phyloP scores from a whole-genome alignment of 2,113 vertebrate species.

The Murina feae region DNA sequence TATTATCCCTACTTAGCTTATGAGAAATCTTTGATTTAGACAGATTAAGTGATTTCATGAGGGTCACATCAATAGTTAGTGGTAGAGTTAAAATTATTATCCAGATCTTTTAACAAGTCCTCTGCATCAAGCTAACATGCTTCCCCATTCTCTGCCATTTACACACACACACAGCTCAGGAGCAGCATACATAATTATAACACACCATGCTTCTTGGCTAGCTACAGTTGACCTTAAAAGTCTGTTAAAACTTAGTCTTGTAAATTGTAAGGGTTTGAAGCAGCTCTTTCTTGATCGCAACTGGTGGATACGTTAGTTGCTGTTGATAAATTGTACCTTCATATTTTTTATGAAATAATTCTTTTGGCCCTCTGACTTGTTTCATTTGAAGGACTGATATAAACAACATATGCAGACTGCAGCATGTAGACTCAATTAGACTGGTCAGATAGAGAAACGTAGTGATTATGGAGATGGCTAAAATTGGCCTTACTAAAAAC shows the following conservation, averaged over 20 bases:
- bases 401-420: neutral
- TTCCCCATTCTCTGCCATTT: neutral
- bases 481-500: neutral
- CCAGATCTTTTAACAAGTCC: neutral
- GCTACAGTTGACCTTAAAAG: neutral
- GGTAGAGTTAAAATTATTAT: neutral
- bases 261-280: neutral
- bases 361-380: neutral
- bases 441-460: neutral
- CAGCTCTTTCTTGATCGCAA: neutral
- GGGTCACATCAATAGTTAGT: neutral
- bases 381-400: neutral
- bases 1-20: neutral
- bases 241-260: neutral
- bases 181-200: neutral
- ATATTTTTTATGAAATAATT: neutral
- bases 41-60: neutral
- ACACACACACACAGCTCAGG: neutral
- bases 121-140: neutral
- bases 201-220: neutral
- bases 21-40: neutral
- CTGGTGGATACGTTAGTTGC: neutral
- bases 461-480: neutral
- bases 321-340: neutral
- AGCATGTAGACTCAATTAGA: neutral